These are phyloP conservation scores for Hetaerina titia DNA, from an alignment of 2,888 invertebrate species.

Conservation along the genomic window DNA sequence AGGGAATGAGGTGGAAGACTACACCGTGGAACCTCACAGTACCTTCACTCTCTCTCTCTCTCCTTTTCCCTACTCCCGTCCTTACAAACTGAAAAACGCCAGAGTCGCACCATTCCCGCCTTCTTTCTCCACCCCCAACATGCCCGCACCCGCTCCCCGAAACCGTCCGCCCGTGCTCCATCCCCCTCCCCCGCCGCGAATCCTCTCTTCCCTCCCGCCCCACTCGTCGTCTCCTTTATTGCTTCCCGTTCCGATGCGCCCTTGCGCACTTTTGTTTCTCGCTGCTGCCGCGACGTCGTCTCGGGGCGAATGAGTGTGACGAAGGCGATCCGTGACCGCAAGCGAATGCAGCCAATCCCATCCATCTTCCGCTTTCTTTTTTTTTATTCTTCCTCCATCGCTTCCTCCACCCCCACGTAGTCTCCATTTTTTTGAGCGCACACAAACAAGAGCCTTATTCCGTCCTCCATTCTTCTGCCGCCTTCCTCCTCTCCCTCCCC, in stretches of 20 bases:
- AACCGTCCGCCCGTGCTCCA: too few relatives aligned
- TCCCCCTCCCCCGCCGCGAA: background rate
- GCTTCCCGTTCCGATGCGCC: conserved; percentile 41
- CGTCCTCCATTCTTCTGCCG: background rate
- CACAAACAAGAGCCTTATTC: background rate
- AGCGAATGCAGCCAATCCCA: conserved; percentile 13
- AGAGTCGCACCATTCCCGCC: background rate
- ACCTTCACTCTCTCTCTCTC: background rate
- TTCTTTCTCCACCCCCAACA: background rate
- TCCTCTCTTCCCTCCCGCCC: background rate
- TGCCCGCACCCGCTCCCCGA: background rate
- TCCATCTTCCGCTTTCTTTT: background rate
- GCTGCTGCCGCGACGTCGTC: background rate
- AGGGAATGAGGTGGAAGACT: background rate
- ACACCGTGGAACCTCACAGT: background rate
- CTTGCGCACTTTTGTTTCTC: background rate
- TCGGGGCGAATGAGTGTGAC: conserved; percentile 33
- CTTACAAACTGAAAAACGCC: background rate
- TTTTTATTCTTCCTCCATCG: background rate
- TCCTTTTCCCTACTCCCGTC: background rate
- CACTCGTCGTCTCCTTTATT: background rate
- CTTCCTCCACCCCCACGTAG: background rate
- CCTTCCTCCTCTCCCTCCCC: background rate
- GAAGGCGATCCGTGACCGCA: conserved; percentile 51
- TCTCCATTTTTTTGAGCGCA: background rate